Evolutionary conservation across 2,888 invertebrate genomes (phyloP).

Genomic region (Phoenoteleia sp.): DNA sequence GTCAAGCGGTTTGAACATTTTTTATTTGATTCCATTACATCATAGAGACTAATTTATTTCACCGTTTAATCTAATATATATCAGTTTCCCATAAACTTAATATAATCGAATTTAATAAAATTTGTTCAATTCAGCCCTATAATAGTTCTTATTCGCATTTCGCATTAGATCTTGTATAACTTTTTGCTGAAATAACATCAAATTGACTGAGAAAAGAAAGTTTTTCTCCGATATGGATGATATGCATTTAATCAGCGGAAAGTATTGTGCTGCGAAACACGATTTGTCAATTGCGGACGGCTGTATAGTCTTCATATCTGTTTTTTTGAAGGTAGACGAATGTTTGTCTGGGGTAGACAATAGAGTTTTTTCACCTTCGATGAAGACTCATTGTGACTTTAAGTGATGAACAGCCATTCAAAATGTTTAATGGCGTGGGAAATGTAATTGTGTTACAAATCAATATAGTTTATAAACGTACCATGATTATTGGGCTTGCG

Average conservation of each 20-base stretch:
- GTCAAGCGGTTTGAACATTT: too few species aligned
- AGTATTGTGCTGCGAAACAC: slow-evolving; percentile 12
- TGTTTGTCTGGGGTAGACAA: slow-evolving; percentile 29
- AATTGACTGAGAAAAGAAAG: too few species aligned
- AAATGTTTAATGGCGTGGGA: slow-evolving; percentile 15
- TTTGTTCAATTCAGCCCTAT: too few species aligned
- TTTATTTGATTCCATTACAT: too few species aligned
- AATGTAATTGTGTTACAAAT: slow-evolving; percentile 32
- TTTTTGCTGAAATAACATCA: too few species aligned
- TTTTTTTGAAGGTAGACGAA: slow-evolving; percentile 11
- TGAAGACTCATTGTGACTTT: slow-evolving; percentile 9
- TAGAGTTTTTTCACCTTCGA: neutral
- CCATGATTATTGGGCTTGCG: slow-evolving; percentile 5
- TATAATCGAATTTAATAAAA: too few species aligned
- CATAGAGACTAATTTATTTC: too few species aligned
- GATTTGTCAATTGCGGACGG: slow-evolving; percentile 31
- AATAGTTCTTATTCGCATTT: too few species aligned
- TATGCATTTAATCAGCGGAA: slow-evolving; percentile 32
- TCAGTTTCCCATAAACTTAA: too few species aligned
- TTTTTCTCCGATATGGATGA: neutral
- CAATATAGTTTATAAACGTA: slow-evolving; percentile 25
- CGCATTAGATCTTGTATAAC: too few species aligned
- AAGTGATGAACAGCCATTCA: slow-evolving; percentile 37
- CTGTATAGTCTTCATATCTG: slow-evolving; percentile 13
- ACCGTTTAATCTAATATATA: too few species aligned